Evolutionary conservation across 1,140 invertebrate species (phyloP), one percentile per base, ranked within the genome.

Genomic region (Drosophila paulistorum): DNA sequence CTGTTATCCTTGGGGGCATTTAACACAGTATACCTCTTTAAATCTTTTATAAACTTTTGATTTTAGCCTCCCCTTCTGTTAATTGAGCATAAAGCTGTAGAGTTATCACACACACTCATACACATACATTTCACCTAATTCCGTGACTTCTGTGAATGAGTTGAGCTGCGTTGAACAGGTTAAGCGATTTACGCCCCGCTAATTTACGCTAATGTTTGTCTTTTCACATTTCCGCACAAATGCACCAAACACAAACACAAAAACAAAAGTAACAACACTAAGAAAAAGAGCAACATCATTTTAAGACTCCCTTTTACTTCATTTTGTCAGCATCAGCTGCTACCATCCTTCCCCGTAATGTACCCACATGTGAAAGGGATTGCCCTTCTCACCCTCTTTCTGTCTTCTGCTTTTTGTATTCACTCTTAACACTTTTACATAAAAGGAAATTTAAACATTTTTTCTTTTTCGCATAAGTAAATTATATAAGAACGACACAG

Each of bases 161-260:
- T 48, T 48, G 45, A 33, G 13, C 45, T 39, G 65, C 23, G 67
- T 59, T 42, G 71, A 71, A 68, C 70, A 72, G 70, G 79, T 77
- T 86, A 87, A 86, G 73, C 83, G 84, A 83, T 89, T 80, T 89
- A 89, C 77, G 84, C 84, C 70, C 79, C 84, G 84, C 84, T 89
- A 87, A 87, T 87, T 89, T 83, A 74, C 83, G 80, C 75, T 87
- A 87, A 87, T 87, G 83, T 87, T 89, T 83, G 84, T 76, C 73
- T 80, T 89, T 83, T 83, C 67, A 82, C 73, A 87, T 87, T 87
- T 79, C 80, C 80, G 82, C 83, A 86, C 79, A 79, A 87, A 79
- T 82, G 83, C 77, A 76, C 72, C 82, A 75, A 68, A 71, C 71
- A 66, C 73, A 54, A 62, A 69, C 42, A 77, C 68, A 66, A 66